These are phyloP conservation scores for Platyscapa corneri DNA, from an alignment of 1,140 invertebrate species.

Conservation along the genomic window DNA sequence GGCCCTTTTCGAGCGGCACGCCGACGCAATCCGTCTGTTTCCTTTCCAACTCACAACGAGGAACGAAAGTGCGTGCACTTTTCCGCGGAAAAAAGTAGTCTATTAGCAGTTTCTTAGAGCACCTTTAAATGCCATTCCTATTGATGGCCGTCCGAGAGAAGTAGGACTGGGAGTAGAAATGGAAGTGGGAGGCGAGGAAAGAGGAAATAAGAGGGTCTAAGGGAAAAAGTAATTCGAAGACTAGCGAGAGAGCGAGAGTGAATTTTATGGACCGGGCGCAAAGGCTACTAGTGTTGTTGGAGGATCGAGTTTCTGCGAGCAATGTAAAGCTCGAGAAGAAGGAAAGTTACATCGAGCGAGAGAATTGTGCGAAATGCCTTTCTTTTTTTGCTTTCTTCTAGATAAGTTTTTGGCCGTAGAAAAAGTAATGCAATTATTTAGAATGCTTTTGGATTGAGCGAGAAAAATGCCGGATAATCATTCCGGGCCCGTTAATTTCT, in stretches of 20 bases:
- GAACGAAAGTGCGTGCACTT: slow-evolving; percentile 51
- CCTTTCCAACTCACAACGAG: not conserved
- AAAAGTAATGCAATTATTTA: slow-evolving; percentile 24
- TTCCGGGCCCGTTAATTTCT: not conserved
- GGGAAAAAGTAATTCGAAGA: slow-evolving; percentile 44
- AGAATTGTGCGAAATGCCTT: slow-evolving; percentile 43
- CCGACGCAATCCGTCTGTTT: not conserved
- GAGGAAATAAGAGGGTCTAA: slow-evolving; percentile 13
- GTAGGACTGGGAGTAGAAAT: not conserved
- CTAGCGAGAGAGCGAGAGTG: slow-evolving; percentile 51
- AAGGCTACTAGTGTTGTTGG: slow-evolving; percentile 46
- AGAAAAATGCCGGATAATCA: not conserved
- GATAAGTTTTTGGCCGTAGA: slow-evolving; percentile 15
- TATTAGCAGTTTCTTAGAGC: slow-evolving; percentile 69
- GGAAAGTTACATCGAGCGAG: slow-evolving; percentile 44
- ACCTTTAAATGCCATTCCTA: slow-evolving; percentile 65
- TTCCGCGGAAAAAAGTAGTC: slow-evolving; percentile 49
- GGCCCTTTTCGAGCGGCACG: not conserved
- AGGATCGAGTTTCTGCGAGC: slow-evolving; percentile 23
- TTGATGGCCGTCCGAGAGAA: slow-evolving; percentile 57
- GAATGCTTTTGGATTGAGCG: slow-evolving; percentile 15
- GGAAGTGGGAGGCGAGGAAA: not conserved
- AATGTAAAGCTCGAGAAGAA: slow-evolving; percentile 11
- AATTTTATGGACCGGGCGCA: slow-evolving; percentile 64
- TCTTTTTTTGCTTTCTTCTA: not conserved